phyloP scores from a whole-genome alignment of 2,113 vertebrate species.

The Upupa epops region DNA sequence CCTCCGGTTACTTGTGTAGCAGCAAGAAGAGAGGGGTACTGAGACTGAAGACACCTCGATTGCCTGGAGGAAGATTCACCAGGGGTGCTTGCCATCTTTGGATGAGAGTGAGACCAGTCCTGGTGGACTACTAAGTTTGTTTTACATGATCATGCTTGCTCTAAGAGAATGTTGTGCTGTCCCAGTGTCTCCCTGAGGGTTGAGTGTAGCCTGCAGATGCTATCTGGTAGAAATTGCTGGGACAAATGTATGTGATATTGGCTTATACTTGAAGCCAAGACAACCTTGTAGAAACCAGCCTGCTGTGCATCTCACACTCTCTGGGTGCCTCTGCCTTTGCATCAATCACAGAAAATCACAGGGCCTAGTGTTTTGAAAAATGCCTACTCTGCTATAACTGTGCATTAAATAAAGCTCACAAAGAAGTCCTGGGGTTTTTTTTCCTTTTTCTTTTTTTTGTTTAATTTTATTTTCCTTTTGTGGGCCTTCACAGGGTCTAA shows the following conservation, averaged over 20 bases:
- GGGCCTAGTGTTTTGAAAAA: not conserved
- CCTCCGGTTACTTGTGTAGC: accelerated
- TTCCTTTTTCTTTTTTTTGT: not conserved
- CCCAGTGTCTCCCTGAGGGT: accelerated
- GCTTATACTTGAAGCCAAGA: not conserved
- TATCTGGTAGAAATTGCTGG: not conserved
- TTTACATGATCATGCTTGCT: no score
- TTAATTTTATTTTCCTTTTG: not conserved
- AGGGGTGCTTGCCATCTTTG: not conserved
- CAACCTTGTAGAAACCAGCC: not conserved
- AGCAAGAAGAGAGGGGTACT: not conserved
- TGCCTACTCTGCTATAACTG: not conserved
- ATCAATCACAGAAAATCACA: accelerated
- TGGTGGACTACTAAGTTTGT: not conserved
- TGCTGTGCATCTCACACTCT: not conserved
- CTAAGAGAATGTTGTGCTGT: accelerated
- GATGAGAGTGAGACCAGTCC: not conserved
- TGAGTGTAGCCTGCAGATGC: not conserved
- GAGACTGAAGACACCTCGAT: not conserved
- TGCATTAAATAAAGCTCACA: not conserved
- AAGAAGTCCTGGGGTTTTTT: no score
- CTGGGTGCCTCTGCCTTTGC: not conserved
- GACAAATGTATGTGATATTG: not conserved
- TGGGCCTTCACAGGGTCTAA: not conserved
- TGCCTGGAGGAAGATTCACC: not conserved